Base-by-base conservation (phyloP, 92 coral and sea anemone species). In the Paramuricea clavata region DNA sequence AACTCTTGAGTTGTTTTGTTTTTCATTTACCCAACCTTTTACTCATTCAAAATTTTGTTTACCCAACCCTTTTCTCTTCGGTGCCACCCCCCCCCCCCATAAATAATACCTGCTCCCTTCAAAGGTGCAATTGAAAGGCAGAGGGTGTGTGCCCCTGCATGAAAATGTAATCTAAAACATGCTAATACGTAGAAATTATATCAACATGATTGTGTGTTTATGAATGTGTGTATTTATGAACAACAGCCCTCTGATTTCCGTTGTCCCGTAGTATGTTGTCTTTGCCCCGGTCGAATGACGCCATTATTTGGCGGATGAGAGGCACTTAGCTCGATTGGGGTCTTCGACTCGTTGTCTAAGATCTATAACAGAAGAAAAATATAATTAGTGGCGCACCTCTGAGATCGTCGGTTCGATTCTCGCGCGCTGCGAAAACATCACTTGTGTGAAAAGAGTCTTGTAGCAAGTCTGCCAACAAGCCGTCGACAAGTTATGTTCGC, bases 331-430 rank as follows among this genome's bases (percentile, higher is more conserved):
- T 86, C 93, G 75, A 92, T 88, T 87, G 89, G 89, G 65, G 92
- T 90, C 23, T 90, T 90, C 61, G 86, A 91, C 79, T 95, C 98
- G 72, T 95, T 95, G 57, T 92, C 98, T 86, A 95, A 87, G 89
- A 95, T 95, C 98, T 95, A 90, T 26, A 83, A 59, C 59, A 75
- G 33, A 74, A 62, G 50, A 47, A 7, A 49, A 16, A 52, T 13
- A 39, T 27, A 87, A 0, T 23, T 2, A 23, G 28, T 62, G n/a
- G n/a, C n/a, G n/a, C n/a, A n/a, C n/a, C n/a, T n/a, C n/a, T n/a
- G n/a, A n/a, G n/a, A n/a, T n/a, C n/a, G n/a, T 57, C 32, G 49
- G 21, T 31, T 3, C 73, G 8, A 3, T 81, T 34, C 19, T 10
- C n/a, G 64, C 49, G 33, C 12, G 12, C 21, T 13, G 23, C 52